These are phyloP conservation scores for Callorhinus ursinus DNA, from an alignment of 2,113 vertebrate genomes.

Conservation along the genomic window DNA sequence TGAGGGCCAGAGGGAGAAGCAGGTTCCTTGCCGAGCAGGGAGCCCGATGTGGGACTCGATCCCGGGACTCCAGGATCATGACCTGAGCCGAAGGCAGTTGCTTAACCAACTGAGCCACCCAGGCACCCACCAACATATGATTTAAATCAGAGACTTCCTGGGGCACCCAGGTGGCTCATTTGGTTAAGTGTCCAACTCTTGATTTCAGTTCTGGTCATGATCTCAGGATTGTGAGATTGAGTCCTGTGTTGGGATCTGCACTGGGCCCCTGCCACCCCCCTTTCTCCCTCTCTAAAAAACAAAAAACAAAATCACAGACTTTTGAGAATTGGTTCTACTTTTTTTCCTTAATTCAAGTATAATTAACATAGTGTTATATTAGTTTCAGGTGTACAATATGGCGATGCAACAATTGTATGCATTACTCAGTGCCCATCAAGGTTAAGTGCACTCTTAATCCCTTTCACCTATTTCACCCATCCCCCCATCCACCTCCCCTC, in stretches of 20 bases:
- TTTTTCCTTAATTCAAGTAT: neutral
- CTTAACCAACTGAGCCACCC: no score
- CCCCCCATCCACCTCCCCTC: neutral
- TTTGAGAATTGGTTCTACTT: neutral
- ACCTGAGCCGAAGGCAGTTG: no score
- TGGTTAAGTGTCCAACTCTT: neutral
- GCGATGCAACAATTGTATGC: neutral
- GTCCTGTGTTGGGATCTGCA: neutral
- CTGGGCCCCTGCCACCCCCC: neutral
- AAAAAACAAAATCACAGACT: neutral
- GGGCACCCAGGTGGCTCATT: neutral
- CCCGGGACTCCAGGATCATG: no score
- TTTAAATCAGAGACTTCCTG: conserved; percentile 21
- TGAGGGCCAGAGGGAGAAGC: no score
- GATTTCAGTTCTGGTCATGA: neutral
- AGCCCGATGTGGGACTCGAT: no score
- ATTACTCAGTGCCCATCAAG: neutral
- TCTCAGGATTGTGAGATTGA: neutral
- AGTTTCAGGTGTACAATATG: neutral
- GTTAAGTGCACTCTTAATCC: neutral
- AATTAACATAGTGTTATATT: neutral
- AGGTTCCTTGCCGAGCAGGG: no score
- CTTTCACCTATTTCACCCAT: neutral
- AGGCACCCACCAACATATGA: neutral
- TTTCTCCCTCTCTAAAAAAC: neutral